Percentiles rank a stretch among this genome's conserved stretches.
Conservation (phyloP, 1,140 invertebrate genomes). For the Ceratosolen solmsi region DNA sequence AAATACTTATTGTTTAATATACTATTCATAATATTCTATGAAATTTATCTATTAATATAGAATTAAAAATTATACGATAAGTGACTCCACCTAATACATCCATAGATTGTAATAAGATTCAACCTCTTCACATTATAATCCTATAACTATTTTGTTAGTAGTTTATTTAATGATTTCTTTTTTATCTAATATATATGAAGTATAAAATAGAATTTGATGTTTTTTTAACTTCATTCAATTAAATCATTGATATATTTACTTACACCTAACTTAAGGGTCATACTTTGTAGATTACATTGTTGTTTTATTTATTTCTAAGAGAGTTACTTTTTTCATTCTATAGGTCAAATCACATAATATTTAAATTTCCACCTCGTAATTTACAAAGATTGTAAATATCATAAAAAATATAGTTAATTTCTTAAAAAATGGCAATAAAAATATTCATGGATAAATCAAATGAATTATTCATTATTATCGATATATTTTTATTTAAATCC, state of each 20-base stretch:
- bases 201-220: neutral
- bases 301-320: constrained; percentile 18
- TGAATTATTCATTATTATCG: constrained; percentile 36
- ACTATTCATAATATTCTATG: too few species aligned
- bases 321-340: constrained; percentile 35
- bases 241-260: neutral
- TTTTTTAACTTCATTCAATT: neutral
- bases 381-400: constrained; percentile 50
- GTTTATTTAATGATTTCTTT: neutral
- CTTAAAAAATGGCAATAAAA: constrained; percentile 35
- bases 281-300: constrained; percentile 42
- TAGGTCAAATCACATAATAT: constrained; percentile 4
- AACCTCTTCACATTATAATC: constrained; percentile 7
- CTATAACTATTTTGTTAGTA: neutral
- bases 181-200: constrained; percentile 12
- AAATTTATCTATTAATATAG: constrained; percentile 31
- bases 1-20: too few species aligned
- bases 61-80: constrained; percentile 36
- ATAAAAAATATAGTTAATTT: constrained; percentile 20
- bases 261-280: constrained; percentile 32
- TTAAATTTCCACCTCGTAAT: constrained; percentile 42
- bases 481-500: constrained; percentile 35
- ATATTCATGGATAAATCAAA: constrained; percentile 51
- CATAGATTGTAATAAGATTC: constrained; percentile 12
- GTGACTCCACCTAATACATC: constrained; percentile 18